phyloP scores from a whole-genome alignment of 2,888 invertebrate genomes.

The Synanthedon tipuliformis region DNA sequence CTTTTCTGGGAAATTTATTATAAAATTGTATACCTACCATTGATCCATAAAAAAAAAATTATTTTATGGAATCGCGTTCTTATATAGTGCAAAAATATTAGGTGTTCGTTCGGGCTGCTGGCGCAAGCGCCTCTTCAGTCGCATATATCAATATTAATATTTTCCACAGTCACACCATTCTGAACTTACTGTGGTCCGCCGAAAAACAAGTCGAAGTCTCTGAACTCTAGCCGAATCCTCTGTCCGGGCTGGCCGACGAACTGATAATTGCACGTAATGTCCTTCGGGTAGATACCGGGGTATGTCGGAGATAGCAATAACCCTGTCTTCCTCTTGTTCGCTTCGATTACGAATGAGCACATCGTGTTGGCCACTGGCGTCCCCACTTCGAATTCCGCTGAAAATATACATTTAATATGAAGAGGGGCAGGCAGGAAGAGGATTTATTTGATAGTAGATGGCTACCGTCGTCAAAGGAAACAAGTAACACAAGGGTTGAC shows the following conservation, averaged over 20 bases:
- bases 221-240: slow-evolving; percentile 93
- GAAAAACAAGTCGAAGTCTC: slow-evolving; percentile 98
- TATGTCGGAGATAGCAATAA: slow-evolving; percentile 96
- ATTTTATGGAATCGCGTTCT: too few species aligned
- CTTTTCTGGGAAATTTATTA: too few species aligned
- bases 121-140: too few species aligned
- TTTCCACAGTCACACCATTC: not conserved
- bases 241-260: slow-evolving; percentile 92
- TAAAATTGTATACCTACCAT: too few species aligned
- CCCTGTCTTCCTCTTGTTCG: slow-evolving; percentile 80
- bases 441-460: slow-evolving; percentile 11
- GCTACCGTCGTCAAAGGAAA: not conserved
- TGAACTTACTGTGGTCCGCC: slow-evolving; percentile 96
- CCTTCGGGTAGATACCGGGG: slow-evolving; percentile 98
- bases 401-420: not conserved
- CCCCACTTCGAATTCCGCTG: slow-evolving; percentile 94
- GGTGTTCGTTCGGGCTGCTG: too few species aligned
- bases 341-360: slow-evolving; percentile 90
- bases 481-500: too few species aligned
- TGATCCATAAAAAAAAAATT: too few species aligned
- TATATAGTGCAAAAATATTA: too few species aligned
- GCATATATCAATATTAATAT: too few species aligned
- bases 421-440: not conserved
- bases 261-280: slow-evolving; percentile 91
- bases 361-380: slow-evolving; percentile 86